Evolutionary conservation across 1,140 invertebrate genomes (phyloP), one percentile per base, ranked within the genome.

Genomic region (Oscheius sp.): DNA sequence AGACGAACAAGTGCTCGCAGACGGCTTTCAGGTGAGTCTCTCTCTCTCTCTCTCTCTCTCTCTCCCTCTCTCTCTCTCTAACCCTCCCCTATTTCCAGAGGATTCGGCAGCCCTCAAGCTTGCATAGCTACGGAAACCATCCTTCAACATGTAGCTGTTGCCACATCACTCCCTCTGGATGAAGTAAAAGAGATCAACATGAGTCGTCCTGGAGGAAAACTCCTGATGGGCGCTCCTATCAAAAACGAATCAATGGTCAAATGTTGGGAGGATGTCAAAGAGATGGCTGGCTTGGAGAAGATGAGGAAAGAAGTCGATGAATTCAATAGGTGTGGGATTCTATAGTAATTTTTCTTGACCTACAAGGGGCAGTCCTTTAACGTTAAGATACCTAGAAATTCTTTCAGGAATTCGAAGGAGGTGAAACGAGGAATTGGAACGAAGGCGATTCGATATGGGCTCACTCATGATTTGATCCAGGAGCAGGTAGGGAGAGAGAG

Each of bases 371-470:
- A n/a, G n/a, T n/a, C n/a, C n/a, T n/a, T n/a, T n/a, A n/a, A n/a
- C n/a, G n/a, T n/a, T n/a, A n/a, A n/a, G n/a, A n/a, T n/a, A n/a
- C n/a, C n/a, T n/a, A n/a, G n/a, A n/a, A n/a, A n/a, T n/a, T 26
- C 7, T 23, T 63, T 58, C 28, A 91, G 89, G 73, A 85, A 90
- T 80, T 90, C 94, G 82, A 88, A 90, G 34, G 94, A 90, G 88
- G 90, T 90, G 77, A 97, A 97, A 84, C 89, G 92, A 29, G 94
- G 94, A 3, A 88, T 97, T 1, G 86, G 90, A 0, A 84, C 94
- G 3, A 88, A 93, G 20, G 92, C 94, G 23, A 91, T 91, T 0
- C 94, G 91, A 85, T 96, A 91, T 85, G 93, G 92, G 1, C 90
- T 95, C 64, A 89, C 91, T 0, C 95, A 93, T 80, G 90, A 90